Conservation (phyloP, 2,888 invertebrate species). For the Parnassius apollo region DNA sequence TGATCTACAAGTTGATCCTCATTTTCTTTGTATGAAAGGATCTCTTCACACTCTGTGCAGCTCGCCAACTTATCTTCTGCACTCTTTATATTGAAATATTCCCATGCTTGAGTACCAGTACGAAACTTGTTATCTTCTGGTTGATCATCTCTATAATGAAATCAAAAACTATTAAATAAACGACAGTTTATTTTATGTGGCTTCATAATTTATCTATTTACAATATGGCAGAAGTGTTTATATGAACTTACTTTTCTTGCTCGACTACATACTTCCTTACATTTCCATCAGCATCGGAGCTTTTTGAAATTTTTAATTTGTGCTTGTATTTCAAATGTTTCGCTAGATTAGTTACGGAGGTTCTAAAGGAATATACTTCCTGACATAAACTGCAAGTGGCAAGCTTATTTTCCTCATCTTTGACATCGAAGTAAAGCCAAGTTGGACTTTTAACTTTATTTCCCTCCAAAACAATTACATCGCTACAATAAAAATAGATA, state of each 20-base stretch:
- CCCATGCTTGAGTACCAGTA: neutral
- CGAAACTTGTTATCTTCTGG: too few species aligned
- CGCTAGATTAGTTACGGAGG: neutral
- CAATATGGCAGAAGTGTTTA: too few species aligned
- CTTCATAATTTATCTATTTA: too few species aligned
- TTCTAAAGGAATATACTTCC: neutral
- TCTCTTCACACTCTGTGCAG: neutral
- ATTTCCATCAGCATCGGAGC: neutral
- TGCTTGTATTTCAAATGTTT: conserved; percentile 3
- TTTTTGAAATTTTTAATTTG: neutral
- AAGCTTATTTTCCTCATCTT: neutral
- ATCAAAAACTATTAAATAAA: too few species aligned
- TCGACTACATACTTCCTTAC: neutral
- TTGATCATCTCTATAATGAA: too few species aligned
- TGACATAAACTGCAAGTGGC: conserved; percentile 28
- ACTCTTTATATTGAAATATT: conserved; percentile 3
- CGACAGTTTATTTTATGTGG: too few species aligned
- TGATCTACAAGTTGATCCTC: neutral
- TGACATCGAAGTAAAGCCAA: conserved; percentile 33
- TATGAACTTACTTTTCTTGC: neutral
- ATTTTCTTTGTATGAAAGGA: neutral
- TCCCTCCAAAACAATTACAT: neutral
- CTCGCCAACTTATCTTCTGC: neutral
- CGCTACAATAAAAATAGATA: neutral
- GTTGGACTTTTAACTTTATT: conserved; percentile 15